phyloP scores from a whole-genome alignment of 1,140 invertebrate species.

The Drosophila nebulosa region DNA sequence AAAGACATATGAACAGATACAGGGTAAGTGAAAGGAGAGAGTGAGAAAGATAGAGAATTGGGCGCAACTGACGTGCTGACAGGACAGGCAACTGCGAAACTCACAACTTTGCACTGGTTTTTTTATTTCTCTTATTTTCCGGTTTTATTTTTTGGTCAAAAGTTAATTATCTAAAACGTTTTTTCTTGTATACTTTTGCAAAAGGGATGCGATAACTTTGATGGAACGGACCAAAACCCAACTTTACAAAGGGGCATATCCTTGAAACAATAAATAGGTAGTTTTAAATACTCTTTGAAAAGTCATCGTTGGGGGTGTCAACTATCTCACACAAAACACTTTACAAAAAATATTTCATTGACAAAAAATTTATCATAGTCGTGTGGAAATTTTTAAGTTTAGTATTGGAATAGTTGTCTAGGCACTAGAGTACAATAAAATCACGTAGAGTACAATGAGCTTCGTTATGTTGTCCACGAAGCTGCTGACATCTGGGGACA shows the following conservation, averaged over 20 bases:
- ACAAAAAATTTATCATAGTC: no score
- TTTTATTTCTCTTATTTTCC: not conserved
- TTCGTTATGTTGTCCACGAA: not conserved
- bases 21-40: not conserved
- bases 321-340: no score
- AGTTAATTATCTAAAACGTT: conserved; percentile 77
- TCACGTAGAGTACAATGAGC: not conserved
- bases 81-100: conserved; percentile 28
- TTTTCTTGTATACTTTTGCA: conserved; percentile 27
- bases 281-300: no score
- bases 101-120: not conserved
- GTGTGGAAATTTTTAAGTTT: no score
- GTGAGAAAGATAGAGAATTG: not conserved
- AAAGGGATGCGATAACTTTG: not conserved
- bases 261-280: no score
- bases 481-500: not conserved
- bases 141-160: conserved; percentile 61
- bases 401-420: no score
- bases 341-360: no score
- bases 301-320: no score
- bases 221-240: not conserved
- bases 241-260: no score
- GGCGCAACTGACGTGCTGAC: conserved; percentile 50
- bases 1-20: no score
- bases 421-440: no score